Evolutionary conservation across 2,888 invertebrate genomes (phyloP).

Genomic region (Ectropis crepuscularia): DNA sequence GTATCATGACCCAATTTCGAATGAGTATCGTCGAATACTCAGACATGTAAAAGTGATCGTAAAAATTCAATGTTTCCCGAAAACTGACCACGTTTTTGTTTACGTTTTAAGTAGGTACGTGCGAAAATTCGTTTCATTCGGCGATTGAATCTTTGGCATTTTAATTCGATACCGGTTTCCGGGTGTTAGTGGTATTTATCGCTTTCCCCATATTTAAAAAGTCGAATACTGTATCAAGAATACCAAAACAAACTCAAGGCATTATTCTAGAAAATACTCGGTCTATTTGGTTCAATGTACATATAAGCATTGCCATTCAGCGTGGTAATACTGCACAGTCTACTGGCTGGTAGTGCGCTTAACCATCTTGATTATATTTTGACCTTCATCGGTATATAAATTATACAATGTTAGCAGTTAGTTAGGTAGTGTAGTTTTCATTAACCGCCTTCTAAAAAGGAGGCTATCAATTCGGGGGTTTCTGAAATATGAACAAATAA

Average conservation of each 20-base stretch:
- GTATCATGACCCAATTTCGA: neutral
- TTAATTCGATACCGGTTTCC: constrained; percentile 27
- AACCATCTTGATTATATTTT: too few relatives aligned
- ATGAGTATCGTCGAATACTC: neutral
- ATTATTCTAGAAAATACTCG: neutral
- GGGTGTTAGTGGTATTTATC: constrained; percentile 31
- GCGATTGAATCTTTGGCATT: constrained; percentile 15
- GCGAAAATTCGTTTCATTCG: constrained; percentile 2
- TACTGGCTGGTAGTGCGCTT: too few relatives aligned
- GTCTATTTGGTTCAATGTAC: too few relatives aligned
- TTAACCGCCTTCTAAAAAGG: too few relatives aligned
- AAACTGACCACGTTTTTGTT: neutral
- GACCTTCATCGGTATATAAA: too few relatives aligned
- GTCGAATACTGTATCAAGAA: constrained; percentile 23
- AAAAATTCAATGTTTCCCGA: neutral
- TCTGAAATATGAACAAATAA: too few relatives aligned
- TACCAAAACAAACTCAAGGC: constrained; percentile 7
- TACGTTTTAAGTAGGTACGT: neutral
- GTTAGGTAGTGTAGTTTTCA: too few relatives aligned
- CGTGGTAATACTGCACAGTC: too few relatives aligned
- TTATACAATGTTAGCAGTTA: too few relatives aligned
- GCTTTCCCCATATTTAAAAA: constrained; percentile 33
- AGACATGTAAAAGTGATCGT: neutral
- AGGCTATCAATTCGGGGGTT: too few relatives aligned
- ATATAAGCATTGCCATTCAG: too few relatives aligned